Conservation (phyloP, 2,797 vertebrate species). For the Limnodromus scolopaceus region DNA sequence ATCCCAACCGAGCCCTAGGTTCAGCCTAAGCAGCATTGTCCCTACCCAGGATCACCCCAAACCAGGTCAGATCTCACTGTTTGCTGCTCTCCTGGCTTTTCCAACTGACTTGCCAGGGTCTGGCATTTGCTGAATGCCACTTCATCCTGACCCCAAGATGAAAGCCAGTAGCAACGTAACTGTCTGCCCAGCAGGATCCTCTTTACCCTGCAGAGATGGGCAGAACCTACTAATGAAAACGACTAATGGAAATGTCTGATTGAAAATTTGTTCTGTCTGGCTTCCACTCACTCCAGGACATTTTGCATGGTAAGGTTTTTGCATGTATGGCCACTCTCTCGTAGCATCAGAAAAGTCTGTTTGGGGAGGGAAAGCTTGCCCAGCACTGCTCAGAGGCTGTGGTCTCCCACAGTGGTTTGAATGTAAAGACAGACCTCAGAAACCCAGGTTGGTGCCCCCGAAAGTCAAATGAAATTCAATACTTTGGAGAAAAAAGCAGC, state of each 20-base stretch:
- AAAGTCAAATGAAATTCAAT: neutral
- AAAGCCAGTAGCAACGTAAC: neutral
- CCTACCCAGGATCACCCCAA: neutral
- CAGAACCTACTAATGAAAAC: neutral
- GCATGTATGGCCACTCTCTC: neutral
- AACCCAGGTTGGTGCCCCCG: neutral
- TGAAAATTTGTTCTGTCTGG: neutral
- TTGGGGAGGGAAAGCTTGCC: neutral
- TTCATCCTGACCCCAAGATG: neutral
- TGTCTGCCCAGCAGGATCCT: neutral
- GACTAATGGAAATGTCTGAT: neutral
- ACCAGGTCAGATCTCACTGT: too few species aligned
- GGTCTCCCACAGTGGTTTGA: neutral
- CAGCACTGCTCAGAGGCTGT: rapidly evolving
- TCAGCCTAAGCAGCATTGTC: neutral
- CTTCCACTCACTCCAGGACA: neutral
- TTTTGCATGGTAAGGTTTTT: neutral
- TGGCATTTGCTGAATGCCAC: neutral
- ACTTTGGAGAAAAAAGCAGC: neutral
- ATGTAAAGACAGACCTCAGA: neutral
- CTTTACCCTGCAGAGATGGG: neutral
- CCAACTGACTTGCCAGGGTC: neutral
- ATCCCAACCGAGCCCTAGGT: neutral
- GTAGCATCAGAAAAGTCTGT: neutral
- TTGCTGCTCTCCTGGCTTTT: neutral